These are phyloP conservation scores for Helleia helle DNA, from an alignment of 2,888 invertebrate genomes.

Conservation along the genomic window DNA sequence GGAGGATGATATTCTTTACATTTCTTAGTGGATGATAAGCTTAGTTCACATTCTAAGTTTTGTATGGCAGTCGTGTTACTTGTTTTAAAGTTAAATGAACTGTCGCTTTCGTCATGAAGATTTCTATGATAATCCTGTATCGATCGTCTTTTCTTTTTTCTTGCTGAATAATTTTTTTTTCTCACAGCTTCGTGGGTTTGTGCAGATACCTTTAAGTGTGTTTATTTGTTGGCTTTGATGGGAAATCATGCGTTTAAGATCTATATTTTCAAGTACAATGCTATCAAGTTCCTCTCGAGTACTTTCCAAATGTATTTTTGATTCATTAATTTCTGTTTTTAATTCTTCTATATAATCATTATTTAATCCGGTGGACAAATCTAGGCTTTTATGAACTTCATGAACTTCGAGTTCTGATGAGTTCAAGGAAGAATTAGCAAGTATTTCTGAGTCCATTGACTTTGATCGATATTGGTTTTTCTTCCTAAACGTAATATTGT, in stretches of 20 bases:
- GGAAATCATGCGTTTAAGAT: background rate
- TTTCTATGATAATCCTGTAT: too few relatives aligned
- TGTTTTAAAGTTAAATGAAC: background rate
- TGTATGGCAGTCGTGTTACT: background rate
- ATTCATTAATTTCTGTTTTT: constrained; percentile 1
- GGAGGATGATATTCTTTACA: background rate
- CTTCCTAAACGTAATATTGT: too few relatives aligned
- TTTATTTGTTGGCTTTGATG: background rate
- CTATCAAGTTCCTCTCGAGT: constrained; percentile 2
- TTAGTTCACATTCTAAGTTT: background rate
- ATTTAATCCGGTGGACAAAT: background rate
- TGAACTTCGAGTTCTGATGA: too few relatives aligned
- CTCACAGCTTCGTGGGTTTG: background rate
- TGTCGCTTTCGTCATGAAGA: background rate
- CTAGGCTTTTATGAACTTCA: constrained; percentile 5
- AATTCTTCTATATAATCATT: background rate
- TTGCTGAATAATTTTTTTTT: too few relatives aligned
- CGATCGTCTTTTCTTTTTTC: too few relatives aligned
- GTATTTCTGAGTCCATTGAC: too few relatives aligned
- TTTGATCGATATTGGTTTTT: too few relatives aligned
- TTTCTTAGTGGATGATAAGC: background rate
- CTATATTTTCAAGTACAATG: background rate
- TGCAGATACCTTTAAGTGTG: background rate
- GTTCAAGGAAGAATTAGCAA: too few relatives aligned
- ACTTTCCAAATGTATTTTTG: background rate